Conservation (phyloP, 2,888 invertebrate genomes). For the Dasysyrphus albostriatus region DNA sequence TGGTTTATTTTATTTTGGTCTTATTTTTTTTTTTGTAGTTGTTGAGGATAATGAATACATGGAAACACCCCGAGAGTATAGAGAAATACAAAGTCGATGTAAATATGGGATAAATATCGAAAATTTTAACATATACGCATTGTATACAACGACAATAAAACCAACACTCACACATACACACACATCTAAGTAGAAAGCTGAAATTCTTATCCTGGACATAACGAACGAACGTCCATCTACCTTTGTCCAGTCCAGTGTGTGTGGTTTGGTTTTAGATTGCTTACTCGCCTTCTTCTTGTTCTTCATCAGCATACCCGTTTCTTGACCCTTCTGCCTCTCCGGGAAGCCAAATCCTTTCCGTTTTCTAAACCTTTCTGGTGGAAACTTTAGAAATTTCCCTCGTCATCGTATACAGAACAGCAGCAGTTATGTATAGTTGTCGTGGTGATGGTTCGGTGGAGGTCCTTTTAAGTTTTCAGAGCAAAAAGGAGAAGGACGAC, state of each 20-base stretch:
- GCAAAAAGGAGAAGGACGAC: constrained; percentile 25
- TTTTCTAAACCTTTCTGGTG: constrained; percentile 66
- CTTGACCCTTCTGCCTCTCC: constrained; percentile 1
- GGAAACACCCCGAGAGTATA: constrained; percentile 43
- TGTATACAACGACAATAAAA: constrained; percentile 40
- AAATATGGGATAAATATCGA: constrained; percentile 74
- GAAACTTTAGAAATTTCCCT: constrained; percentile 73
- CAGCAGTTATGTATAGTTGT: constrained; percentile 24
- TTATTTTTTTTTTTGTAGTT: constrained; percentile 32
- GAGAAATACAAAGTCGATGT: constrained; percentile 65
- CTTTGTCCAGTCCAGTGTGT: constrained; percentile 73
- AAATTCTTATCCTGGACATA: constrained; percentile 62
- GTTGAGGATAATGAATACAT: constrained; percentile 65
- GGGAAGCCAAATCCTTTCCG: constrained; percentile 24
- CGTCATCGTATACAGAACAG: constrained; percentile 28
- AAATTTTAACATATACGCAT: constrained; percentile 67
- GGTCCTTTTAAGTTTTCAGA: constrained; percentile 61
- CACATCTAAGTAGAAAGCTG: constrained; percentile 16
- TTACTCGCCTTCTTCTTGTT: constrained; percentile 74
- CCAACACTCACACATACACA: constrained; percentile 19
- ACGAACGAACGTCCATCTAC: constrained; percentile 62
- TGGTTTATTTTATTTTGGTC: constrained; percentile 32
- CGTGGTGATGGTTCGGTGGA: constrained; percentile 40
- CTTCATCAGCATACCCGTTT: constrained; percentile 64
- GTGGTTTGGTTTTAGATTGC: constrained; percentile 73